Evolutionary conservation across 2,113 vertebrate genomes (phyloP).

Genomic region (Lates calcarifer): DNA sequence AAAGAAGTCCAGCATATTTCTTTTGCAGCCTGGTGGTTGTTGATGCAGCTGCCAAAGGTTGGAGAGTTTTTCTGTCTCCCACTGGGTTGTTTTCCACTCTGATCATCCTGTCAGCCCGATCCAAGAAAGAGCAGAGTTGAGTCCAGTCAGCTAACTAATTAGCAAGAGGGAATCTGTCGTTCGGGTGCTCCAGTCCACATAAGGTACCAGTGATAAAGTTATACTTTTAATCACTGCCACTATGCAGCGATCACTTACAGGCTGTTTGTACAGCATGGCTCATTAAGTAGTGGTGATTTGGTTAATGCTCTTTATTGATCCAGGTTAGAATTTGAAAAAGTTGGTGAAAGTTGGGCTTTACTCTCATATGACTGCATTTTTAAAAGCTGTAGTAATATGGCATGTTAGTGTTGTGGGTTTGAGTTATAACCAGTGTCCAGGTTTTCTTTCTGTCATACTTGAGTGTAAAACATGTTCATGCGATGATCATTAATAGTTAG

Average conservation of each 20-base stretch:
- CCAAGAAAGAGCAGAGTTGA: constrained; percentile 13
- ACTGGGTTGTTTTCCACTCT: not conserved
- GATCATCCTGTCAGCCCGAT: constrained; percentile 17
- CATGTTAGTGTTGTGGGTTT: not conserved
- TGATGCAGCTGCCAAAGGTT: not conserved
- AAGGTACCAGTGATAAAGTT: constrained; percentile 28
- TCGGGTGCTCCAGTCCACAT: constrained; percentile 1
- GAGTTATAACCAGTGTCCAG: not conserved
- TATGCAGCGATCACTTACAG: not conserved
- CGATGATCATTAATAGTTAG: not conserved
- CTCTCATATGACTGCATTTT: not conserved
- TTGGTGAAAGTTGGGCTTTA: not conserved
- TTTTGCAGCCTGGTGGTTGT: not conserved
- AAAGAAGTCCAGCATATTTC: not conserved
- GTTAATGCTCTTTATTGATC: constrained; percentile 9
- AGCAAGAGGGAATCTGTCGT: constrained; percentile 26
- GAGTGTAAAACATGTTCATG: not conserved
- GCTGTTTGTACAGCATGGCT: constrained; percentile 21
- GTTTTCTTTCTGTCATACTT: not conserved
- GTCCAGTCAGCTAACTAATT: constrained; percentile 46
- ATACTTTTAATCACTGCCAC: constrained; percentile 24
- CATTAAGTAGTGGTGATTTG: constrained; percentile 22
- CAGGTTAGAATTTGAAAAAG: constrained; percentile 1
- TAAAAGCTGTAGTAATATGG: not conserved
- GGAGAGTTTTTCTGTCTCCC: not conserved